Conservation (phyloP, 2,113 vertebrate species). For the Colistium nudipinnis region DNA sequence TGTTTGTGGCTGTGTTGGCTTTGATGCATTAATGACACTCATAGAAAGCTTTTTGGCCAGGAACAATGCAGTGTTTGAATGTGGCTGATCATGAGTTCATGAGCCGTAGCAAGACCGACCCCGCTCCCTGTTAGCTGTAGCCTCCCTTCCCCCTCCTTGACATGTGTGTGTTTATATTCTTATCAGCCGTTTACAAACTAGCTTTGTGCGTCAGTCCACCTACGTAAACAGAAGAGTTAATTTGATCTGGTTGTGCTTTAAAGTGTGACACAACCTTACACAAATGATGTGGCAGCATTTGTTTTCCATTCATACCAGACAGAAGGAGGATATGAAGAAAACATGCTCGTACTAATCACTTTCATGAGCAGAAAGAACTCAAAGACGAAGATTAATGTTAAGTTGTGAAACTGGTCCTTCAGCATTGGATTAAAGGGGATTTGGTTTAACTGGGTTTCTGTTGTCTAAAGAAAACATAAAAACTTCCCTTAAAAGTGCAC, state of each 20-base stretch:
- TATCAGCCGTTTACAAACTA: not conserved
- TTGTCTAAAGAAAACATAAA: not conserved
- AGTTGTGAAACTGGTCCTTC: constrained; percentile 42
- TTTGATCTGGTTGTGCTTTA: not conserved
- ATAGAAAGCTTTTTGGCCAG: constrained; percentile 34
- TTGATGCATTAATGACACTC: constrained; percentile 37
- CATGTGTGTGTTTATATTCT: not conserved
- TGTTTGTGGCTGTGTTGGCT: constrained; percentile 29
- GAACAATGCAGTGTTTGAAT: constrained; percentile 66
- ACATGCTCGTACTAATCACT: constrained; percentile 40
- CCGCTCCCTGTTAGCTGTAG: constrained; percentile 15
- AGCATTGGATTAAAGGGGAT: constrained; percentile 12
- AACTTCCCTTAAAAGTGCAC: not conserved
- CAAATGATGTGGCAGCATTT: not conserved
- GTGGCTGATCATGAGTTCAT: constrained; percentile 61
- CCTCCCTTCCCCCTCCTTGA: constrained; percentile 27
- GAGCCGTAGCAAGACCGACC: constrained; percentile 28
- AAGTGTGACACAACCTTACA: not conserved
- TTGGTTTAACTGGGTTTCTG: constrained; percentile 15
- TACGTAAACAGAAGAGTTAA: not conserved
- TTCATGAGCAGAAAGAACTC: constrained; percentile 33
- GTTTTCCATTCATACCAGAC: constrained; percentile 18
- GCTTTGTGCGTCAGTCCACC: not conserved
- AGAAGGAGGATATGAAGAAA: constrained; percentile 1
- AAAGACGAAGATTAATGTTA: constrained; percentile 28